Evolutionary conservation across 2,797 vertebrate species (phyloP).

Genomic region (Catostomus latipinnis): DNA sequence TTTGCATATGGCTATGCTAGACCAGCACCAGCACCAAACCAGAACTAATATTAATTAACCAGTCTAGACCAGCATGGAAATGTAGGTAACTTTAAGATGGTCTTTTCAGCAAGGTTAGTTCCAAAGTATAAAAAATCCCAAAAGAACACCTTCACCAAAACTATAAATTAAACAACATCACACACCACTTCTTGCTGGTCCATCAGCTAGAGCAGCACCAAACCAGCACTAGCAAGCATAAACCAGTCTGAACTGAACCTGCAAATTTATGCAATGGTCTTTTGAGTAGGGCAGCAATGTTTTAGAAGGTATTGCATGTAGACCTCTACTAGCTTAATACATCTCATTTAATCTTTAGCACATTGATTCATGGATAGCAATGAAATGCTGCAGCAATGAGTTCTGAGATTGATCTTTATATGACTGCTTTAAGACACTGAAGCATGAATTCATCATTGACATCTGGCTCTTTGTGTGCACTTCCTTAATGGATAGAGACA

Average conservation of each 20-base stretch:
- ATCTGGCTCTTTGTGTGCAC: background rate
- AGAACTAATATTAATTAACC: no score
- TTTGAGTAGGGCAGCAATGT: background rate
- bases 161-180: no score
- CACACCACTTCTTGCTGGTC: no score
- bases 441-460: constrained; percentile 29
- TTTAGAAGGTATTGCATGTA: constrained; percentile 4
- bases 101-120: no score
- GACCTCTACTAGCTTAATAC: constrained; percentile 41
- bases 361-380: constrained; percentile 46
- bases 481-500: constrained; percentile 21
- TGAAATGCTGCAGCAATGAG: constrained; percentile 24
- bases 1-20: no score
- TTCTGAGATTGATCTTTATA: constrained; percentile 15
- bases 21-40: no score
- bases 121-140: no score
- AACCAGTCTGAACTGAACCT: no score
- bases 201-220: no score
- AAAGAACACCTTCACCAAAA: no score
- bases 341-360: constrained; percentile 2
- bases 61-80: no score
- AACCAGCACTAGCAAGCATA: background rate
- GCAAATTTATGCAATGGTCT: background rate
- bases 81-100: no score
- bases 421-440: constrained; percentile 23